Evolutionary conservation across 2,113 vertebrate species (phyloP).

Genomic region (Leptobrachium leishanense): DNA sequence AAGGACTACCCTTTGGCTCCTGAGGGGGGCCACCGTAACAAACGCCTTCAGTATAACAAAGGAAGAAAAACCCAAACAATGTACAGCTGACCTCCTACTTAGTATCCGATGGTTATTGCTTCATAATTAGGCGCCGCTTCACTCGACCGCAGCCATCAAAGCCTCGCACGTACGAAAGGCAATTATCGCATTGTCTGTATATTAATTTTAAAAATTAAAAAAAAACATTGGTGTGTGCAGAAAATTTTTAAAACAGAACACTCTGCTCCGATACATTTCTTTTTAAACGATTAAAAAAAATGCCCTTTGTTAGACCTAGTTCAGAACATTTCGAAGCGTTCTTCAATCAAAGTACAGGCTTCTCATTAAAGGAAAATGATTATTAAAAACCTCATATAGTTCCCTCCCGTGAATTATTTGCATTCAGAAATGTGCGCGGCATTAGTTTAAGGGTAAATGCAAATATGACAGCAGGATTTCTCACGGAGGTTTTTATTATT

Average conservation of each 20-base stretch:
- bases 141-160: neutral
- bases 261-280: constrained; percentile 59
- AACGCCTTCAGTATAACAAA: no score
- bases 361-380: constrained; percentile 77
- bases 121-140: neutral
- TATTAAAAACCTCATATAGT: constrained; percentile 76
- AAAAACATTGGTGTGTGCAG: constrained; percentile 59
- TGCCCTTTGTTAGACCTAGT: constrained; percentile 65
- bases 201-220: constrained; percentile 55
- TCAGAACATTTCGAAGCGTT: constrained; percentile 57
- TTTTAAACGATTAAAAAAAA: constrained; percentile 53
- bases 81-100: no score
- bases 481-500: constrained; percentile 75
- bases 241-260: constrained; percentile 62
- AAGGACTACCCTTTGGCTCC: no score
- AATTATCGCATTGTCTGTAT: constrained; percentile 49
- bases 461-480: constrained; percentile 78
- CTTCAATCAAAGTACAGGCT: constrained; percentile 72
- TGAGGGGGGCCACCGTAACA: no score
- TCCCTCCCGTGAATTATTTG: constrained; percentile 79
- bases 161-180: neutral
- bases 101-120: neutral
- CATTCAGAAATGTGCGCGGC: constrained; percentile 73
- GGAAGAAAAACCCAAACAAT: no score
- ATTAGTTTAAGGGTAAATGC: constrained; percentile 80